Percentiles rank a stretch among this genome's conserved stretches.
Conservation (phyloP, 2,888 invertebrate genomes). For the Eubasilissa splendida region DNA sequence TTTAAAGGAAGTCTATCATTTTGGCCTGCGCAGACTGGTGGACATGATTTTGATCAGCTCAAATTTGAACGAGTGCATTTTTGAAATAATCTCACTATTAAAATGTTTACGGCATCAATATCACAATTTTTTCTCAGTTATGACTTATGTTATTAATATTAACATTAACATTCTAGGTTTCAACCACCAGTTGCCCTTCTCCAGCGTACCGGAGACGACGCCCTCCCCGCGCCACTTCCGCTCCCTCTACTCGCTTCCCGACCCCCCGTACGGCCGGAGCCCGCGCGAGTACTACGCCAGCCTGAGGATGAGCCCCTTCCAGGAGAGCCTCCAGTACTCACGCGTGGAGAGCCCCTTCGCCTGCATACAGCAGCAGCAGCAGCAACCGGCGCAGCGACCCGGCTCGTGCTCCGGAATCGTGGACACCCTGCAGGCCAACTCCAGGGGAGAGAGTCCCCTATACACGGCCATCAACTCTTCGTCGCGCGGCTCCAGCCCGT, state of each 20-base stretch:
- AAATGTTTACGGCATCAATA: too few species aligned
- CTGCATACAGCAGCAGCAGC: constrained; percentile 6
- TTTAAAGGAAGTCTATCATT: neutral
- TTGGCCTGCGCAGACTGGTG: neutral
- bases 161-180: constrained; percentile 46
- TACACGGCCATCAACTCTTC: constrained; percentile 26
- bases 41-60: neutral
- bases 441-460: constrained; percentile 50
- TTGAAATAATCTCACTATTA: neutral
- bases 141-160: neutral
- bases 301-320: neutral
- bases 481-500: constrained; percentile 49
- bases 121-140: neutral
- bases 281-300: constrained; percentile 35
- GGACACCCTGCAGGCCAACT: neutral
- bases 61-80: neutral
- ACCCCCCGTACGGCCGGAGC: constrained; percentile 10
- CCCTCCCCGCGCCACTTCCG: constrained; percentile 53
- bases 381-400: constrained; percentile 24
- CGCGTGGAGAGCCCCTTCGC: constrained; percentile 3
- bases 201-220: constrained; percentile 13
- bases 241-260: constrained; percentile 23
- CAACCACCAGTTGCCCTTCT: constrained; percentile 51
- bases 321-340: neutral
- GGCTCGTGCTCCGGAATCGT: constrained; percentile 41